Percentiles rank a stretch among this genome's conserved stretches.
Conservation (phyloP, 2,113 vertebrate genomes). For the Microtus oregoni region DNA sequence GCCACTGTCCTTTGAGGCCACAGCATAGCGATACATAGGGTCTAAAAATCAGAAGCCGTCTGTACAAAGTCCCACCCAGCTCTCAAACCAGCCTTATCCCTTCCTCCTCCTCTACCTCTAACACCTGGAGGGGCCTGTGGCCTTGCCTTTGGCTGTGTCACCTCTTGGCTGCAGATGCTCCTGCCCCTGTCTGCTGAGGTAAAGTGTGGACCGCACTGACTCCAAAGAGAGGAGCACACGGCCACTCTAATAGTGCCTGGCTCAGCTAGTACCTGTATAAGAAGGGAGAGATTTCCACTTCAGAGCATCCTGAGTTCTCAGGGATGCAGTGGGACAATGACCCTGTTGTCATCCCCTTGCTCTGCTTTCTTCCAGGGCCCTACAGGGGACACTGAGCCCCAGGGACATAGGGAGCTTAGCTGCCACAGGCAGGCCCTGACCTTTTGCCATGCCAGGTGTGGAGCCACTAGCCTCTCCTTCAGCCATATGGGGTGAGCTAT, state of each 20-base stretch:
- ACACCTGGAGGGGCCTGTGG: neutral
- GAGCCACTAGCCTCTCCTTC: constrained; percentile 16
- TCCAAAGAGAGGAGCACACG: neutral
- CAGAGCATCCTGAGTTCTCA: neutral
- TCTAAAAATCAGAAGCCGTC: neutral
- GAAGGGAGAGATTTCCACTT: neutral
- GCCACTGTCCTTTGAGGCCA: neutral
- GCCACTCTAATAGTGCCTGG: neutral
- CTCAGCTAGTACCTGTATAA: neutral
- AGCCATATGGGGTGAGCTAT: neutral
- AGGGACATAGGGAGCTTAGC: neutral
- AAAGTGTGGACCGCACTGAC: neutral
- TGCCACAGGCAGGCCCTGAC: neutral
- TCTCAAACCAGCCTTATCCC: neutral
- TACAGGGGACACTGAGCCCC: neutral
- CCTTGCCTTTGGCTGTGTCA: neutral
- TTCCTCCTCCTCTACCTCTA: neutral
- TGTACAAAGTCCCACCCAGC: neutral
- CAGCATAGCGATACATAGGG: too few species aligned
- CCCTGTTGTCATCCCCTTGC: neutral
- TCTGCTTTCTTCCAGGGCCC: neutral
- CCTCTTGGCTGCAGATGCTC: neutral
- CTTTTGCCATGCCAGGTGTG: neutral
- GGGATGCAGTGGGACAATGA: neutral
- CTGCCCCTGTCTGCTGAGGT: neutral